These are phyloP conservation scores for Macaca mulatta DNA, from an alignment of 2,113 vertebrate genomes.

Conservation along the genomic window DNA sequence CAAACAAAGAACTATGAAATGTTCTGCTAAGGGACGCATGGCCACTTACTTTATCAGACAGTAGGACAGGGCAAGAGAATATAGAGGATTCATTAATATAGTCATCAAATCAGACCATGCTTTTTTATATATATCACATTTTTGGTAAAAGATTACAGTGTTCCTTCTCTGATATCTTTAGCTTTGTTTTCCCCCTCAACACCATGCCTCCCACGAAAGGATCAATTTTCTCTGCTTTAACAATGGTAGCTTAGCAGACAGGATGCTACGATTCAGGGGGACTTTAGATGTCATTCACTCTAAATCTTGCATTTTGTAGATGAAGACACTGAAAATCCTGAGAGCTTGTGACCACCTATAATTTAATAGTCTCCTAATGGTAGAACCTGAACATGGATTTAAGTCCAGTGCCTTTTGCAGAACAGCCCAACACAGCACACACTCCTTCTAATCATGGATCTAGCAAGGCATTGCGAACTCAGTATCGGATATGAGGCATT, in stretches of 20 bases:
- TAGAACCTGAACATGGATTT: background rate
- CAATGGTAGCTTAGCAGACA: background rate
- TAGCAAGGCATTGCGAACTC: background rate
- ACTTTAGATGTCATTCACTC: background rate
- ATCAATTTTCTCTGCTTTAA: background rate
- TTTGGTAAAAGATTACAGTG: background rate
- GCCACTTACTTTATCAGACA: background rate
- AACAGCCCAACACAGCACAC: background rate
- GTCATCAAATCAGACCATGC: background rate
- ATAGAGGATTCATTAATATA: background rate
- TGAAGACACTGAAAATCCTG: background rate
- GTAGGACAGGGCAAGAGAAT: background rate
- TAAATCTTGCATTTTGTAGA: background rate
- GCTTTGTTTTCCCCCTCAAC: fast-evolving
- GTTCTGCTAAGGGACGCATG: background rate
- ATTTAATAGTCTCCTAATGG: background rate
- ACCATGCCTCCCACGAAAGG: fast-evolving
- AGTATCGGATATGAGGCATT: background rate
- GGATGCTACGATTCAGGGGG: background rate
- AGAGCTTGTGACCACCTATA: background rate
- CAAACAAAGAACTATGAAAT: background rate
- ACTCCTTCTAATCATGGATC: background rate
- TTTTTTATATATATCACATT: background rate
- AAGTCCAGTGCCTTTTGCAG: background rate
- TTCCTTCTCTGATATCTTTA: background rate